Evolutionary conservation across 2,113 vertebrate species (phyloP).

Genomic region (Peromyscus leucopus): DNA sequence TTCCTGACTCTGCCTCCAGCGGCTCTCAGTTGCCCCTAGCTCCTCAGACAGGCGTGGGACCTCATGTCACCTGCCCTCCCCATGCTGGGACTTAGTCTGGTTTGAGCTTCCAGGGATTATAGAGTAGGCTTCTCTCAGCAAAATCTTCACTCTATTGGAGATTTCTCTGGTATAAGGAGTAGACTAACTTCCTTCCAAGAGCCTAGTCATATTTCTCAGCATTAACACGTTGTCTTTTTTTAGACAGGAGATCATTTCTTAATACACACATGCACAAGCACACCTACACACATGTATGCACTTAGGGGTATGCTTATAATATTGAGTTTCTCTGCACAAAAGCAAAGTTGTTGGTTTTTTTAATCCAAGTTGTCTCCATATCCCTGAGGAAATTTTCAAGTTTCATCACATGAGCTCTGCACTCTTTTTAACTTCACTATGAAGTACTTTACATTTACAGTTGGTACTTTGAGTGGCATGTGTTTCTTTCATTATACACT

Average conservation of each 20-base stretch:
- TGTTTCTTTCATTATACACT: neutral
- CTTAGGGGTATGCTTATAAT: neutral
- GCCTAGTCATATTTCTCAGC: neutral
- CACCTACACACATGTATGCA: neutral
- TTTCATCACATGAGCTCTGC: neutral
- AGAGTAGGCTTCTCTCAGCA: neutral
- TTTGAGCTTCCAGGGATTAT: neutral
- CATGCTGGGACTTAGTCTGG: neutral
- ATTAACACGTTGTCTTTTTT: neutral
- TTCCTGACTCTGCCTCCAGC: neutral
- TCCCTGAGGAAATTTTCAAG: neutral
- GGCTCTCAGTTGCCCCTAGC: neutral
- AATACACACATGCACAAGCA: neutral
- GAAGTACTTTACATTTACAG: neutral
- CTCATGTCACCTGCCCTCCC: neutral
- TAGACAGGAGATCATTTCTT: constrained; percentile 15
- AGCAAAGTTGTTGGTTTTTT: neutral
- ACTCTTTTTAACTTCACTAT: neutral
- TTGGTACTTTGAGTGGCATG: neutral
- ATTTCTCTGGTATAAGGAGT: neutral
- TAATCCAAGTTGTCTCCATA: neutral
- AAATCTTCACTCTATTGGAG: neutral
- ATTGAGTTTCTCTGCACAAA: neutral
- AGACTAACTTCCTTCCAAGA: constrained; percentile 8
- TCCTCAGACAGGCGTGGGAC: accelerated